Evolutionary conservation across 2,888 invertebrate species (phyloP), one percentile per base, ranked within the genome.

Genomic region (Rosalia funebris): DNA sequence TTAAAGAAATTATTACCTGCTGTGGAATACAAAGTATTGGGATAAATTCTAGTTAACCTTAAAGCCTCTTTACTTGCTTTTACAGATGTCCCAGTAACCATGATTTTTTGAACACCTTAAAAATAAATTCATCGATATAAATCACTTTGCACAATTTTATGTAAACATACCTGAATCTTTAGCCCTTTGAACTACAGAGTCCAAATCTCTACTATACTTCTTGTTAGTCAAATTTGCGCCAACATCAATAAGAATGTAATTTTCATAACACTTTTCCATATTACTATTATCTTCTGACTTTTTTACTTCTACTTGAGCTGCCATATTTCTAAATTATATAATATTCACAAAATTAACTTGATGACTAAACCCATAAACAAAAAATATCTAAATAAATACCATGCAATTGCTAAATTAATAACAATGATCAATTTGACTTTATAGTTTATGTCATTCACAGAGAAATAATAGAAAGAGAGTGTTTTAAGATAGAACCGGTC

Each of bases 181-280:
- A 69, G 95, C 95, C 83, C 96, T 87, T 83, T 94, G 91, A 65
- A 96, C 86, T 5, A 96, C 95, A 61, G 92, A 91, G 83, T 96
- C 95, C 79, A 96, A 86, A 85, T 96, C 96, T 81, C 94, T 88
- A 79, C 90, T 89, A 82, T 93, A 96, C 83, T 96, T 96, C 82
- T 95, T 95, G 83, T 95, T 95, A 17, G 94, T 95, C 76, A 96
- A 85, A 87, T 96, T 96, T 61, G 95, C 95, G 74, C 95, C 95
- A 69, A 93, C 90, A 83, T 96, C 96, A 69, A 95, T 91, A 57
- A 96, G 88, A 82, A 95, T 92, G 81, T 96, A 91, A 84, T 94
- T 94, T 82, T 95, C 94, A 79, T 92, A 93, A 81, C 91, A 93
- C 76, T 91, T 89, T 81, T 90, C 89, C 88, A 93, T 88, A 34